These are phyloP conservation scores for Erannis defoliaria DNA, from an alignment of 2,888 invertebrate species.

Conservation along the genomic window DNA sequence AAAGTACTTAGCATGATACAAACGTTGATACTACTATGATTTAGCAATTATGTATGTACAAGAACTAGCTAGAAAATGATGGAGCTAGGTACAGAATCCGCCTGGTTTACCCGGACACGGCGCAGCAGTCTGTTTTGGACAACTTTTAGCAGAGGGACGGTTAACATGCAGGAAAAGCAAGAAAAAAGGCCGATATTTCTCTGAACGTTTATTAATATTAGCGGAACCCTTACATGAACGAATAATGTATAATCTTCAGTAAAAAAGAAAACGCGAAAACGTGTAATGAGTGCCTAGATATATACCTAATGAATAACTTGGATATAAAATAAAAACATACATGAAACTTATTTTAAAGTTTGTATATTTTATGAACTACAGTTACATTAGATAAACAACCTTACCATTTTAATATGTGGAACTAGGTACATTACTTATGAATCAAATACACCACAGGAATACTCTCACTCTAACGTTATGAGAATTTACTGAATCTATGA, in stretches of 20 bases:
- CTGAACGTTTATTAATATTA: constrained; percentile 81
- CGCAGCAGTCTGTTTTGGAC: neutral
- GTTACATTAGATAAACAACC: constrained; percentile 48
- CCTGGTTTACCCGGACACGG: constrained; percentile 8
- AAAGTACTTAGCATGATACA: constrained; percentile 36
- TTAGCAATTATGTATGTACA: constrained; percentile 53
- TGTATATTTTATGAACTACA: constrained; percentile 52
- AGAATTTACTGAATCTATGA: constrained; percentile 34
- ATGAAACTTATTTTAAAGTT: constrained; percentile 47
- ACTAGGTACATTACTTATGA: constrained; percentile 55
- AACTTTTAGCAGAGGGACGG: constrained; percentile 53
- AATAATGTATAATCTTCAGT: constrained; percentile 56
- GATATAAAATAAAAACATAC: constrained; percentile 83
- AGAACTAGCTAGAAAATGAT: constrained; percentile 46
- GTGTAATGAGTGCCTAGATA: constrained; percentile 55
- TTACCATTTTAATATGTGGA: constrained; percentile 39
- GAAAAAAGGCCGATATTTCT: constrained; percentile 81
- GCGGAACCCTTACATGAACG: constrained; percentile 77
- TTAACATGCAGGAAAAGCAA: constrained; percentile 81
- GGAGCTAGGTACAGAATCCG: constrained; percentile 38
- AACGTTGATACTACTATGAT: constrained; percentile 49
- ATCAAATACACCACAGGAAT: constrained; percentile 47
- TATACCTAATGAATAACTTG: constrained; percentile 58
- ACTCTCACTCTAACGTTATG: constrained; percentile 45
- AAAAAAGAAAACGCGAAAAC: constrained; percentile 61